Evolutionary conservation across 2,113 vertebrate genomes (phyloP).

Genomic region (Balaenoptera acutorostrata): DNA sequence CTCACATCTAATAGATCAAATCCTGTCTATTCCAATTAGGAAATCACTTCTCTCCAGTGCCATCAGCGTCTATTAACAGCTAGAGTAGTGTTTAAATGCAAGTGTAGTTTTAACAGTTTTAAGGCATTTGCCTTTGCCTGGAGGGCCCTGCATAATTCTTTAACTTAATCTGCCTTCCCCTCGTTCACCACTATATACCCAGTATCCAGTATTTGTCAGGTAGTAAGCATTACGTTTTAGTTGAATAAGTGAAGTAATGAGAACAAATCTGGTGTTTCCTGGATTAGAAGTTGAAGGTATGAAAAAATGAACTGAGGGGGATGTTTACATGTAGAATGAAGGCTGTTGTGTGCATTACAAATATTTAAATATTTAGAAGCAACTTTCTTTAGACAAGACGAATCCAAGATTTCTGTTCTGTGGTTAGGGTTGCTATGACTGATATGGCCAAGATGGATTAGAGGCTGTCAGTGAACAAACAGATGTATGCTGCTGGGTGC

Average conservation of each 20-base stretch:
- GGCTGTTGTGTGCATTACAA: neutral
- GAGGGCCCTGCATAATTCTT: neutral
- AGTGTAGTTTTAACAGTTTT: neutral
- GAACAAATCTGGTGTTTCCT: neutral
- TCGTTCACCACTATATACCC: neutral
- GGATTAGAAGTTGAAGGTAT: neutral
- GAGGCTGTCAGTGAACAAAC: neutral
- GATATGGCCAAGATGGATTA: neutral
- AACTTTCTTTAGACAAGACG: neutral
- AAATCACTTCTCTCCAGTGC: neutral
- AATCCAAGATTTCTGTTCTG: neutral
- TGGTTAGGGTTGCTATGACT: neutral
- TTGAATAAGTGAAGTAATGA: neutral
- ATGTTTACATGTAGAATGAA: neutral
- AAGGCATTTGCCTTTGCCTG: neutral
- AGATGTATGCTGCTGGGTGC: no score
- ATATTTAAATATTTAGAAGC: neutral
- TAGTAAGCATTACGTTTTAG: neutral
- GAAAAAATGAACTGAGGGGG: neutral
- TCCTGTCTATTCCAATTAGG: neutral
- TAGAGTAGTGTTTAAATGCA: neutral
- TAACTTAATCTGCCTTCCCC: neutral
- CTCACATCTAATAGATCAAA: neutral
- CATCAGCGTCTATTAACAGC: neutral
- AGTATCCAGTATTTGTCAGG: neutral